Evolutionary conservation across 2,888 invertebrate species (phyloP).

Genomic region (Plutella xylostella): DNA sequence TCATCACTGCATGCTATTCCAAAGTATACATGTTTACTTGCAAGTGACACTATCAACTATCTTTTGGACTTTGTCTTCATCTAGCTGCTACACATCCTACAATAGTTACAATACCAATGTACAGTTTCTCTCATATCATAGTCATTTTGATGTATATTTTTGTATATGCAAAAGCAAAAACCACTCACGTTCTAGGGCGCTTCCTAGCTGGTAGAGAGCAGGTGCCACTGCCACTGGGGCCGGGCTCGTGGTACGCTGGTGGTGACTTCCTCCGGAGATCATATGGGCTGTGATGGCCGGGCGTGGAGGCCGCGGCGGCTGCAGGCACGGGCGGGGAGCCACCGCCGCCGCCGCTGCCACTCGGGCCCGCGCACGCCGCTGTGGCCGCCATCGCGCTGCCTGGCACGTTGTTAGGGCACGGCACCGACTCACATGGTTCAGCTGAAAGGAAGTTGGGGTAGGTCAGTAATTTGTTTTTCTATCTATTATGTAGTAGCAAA

Average conservation of each 20-base stretch:
- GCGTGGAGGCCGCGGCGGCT: slow-evolving; percentile 76
- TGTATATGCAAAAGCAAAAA: no score
- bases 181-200: slow-evolving; percentile 76
- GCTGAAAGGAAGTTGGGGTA: slow-evolving; percentile 50
- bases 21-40: no score
- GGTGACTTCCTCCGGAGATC: slow-evolving; percentile 89
- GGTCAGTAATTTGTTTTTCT: no score
- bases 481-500: no score
- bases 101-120: no score
- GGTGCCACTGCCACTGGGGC: slow-evolving; percentile 66
- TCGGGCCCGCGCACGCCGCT: slow-evolving; percentile 60
- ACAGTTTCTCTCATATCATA: neutral
- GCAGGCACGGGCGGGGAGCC: slow-evolving; percentile 65
- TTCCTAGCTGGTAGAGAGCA: slow-evolving; percentile 87
- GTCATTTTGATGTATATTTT: neutral
- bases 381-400: slow-evolving; percentile 63
- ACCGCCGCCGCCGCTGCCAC: slow-evolving; percentile 65
- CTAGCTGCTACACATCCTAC: no score
- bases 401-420: slow-evolving; percentile 76
- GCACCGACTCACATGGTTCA: slow-evolving; percentile 84
- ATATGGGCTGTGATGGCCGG: slow-evolving; percentile 88
- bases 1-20: no score
- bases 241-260: slow-evolving; percentile 78
- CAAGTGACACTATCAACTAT: no score
- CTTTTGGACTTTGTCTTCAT: no score